These are phyloP conservation scores for Drosophila guanche DNA, from an alignment of 1,140 invertebrate genomes.

Conservation along the genomic window DNA sequence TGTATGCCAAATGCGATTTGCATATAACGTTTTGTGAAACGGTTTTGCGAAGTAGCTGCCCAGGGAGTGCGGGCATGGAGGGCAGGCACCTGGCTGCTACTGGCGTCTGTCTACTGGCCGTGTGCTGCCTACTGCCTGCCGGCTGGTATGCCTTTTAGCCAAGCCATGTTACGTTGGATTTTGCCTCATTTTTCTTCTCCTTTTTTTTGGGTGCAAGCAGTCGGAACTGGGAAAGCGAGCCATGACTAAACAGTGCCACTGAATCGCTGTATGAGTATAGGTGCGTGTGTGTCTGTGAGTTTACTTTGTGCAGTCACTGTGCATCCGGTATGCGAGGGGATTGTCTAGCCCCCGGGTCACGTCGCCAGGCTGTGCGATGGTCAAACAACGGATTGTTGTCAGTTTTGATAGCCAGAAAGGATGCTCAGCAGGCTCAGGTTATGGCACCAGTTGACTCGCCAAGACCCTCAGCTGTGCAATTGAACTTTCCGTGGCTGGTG, in stretches of 20 bases:
- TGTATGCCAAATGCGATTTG: slow-evolving; percentile 80
- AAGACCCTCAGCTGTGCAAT: slow-evolving; percentile 23
- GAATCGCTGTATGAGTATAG: background rate
- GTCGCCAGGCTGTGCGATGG: slow-evolving; percentile 4
- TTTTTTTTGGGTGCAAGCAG: slow-evolving; percentile 1
- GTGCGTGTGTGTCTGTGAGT: slow-evolving; percentile 2
- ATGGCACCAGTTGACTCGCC: slow-evolving; percentile 45
- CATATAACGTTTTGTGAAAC: slow-evolving; percentile 71
- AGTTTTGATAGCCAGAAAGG: slow-evolving; percentile 45
- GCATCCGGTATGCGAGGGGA: slow-evolving; percentile 51
- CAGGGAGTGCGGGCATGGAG: slow-evolving; percentile 8
- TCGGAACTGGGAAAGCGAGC: slow-evolving; percentile 14
- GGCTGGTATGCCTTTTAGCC: slow-evolving; percentile 66
- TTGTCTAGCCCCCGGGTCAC: background rate
- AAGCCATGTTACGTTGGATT: slow-evolving; percentile 42
- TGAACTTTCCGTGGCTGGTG: background rate
- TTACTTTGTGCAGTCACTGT: slow-evolving; percentile 50
- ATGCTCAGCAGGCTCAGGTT: slow-evolving; percentile 22
- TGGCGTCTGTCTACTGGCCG: slow-evolving; percentile 12
- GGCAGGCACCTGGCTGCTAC: slow-evolving; percentile 22
- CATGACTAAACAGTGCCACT: slow-evolving; percentile 38
- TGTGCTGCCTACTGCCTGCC: background rate
- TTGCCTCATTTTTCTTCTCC: slow-evolving; percentile 37
- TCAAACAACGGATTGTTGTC: slow-evolving; percentile 56
- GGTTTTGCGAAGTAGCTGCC: slow-evolving; percentile 33